A percentile compares a stretch with the other conserved stretches of the same genome.
phyloP scores from a whole-genome alignment of 2,888 invertebrate genomes.

The Entomobrya proxima region DNA sequence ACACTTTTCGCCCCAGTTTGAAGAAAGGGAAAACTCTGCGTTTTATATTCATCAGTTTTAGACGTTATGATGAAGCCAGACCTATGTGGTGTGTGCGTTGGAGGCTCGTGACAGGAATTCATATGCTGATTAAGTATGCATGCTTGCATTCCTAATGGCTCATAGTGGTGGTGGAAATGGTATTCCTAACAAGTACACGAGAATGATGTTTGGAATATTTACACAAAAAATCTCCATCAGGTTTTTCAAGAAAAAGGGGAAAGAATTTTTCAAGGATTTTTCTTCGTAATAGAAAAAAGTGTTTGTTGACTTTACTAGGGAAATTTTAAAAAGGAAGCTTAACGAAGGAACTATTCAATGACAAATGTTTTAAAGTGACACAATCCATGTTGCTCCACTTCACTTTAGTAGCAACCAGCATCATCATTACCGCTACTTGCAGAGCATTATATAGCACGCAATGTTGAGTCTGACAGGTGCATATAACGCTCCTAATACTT shows the following conservation, averaged over 20 bases:
- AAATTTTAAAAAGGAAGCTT: conserved; percentile 21
- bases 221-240: conserved; percentile 38
- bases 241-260: conserved; percentile 7
- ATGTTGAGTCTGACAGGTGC: too few relatives aligned
- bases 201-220: conserved; percentile 30
- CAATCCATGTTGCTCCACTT: neutral
- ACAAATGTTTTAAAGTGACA: conserved; percentile 31
- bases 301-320: conserved; percentile 48
- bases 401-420: neutral
- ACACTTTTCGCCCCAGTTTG: neutral
- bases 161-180: neutral
- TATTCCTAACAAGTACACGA: neutral
- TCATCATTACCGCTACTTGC: conserved; percentile 7
- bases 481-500: neutral
- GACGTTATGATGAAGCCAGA: neutral
- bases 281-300: conserved; percentile 37
- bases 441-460: conserved; percentile 41
- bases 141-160: conserved; percentile 14
- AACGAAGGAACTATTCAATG: conserved; percentile 28
- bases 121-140: conserved; percentile 54
- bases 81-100: neutral
- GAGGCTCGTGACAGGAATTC: conserved; percentile 55
- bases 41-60: conserved; percentile 23
- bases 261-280: neutral
- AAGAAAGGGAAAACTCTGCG: neutral